A percentile compares a stretch with the other conserved stretches of the same genome.
These are phyloP conservation scores for Dicerorhinus sumatrensis DNA, from an alignment of 2,113 vertebrate species.

Conservation along the genomic window DNA sequence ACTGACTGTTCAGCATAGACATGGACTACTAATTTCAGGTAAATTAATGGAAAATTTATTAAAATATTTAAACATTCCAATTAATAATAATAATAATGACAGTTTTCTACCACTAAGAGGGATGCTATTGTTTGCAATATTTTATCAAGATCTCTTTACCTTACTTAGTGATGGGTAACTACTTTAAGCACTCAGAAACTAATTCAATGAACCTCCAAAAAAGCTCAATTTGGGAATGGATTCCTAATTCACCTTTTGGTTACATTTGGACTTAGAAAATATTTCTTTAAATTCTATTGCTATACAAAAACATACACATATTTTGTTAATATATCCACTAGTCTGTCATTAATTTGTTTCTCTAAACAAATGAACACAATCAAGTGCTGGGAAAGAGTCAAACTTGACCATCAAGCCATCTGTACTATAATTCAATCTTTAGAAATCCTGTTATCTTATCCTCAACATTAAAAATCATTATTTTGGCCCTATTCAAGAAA, in stretches of 20 bases:
- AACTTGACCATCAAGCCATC: not conserved
- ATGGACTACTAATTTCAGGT: not conserved
- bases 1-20: not conserved
- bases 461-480: not conserved
- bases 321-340: not conserved
- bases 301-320: not conserved
- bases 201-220: not conserved
- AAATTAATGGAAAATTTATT: not conserved
- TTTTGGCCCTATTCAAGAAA: not conserved
- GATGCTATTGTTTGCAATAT: not conserved
- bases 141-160: not conserved
- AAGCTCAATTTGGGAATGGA: not conserved
- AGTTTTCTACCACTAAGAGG: not conserved
- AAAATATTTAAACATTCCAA: not conserved
- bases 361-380: not conserved
- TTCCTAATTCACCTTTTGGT: not conserved
- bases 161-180: not conserved
- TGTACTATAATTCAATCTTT: not conserved
- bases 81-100: not conserved
- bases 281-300: conserved; percentile 4
- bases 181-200: not conserved
- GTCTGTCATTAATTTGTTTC: not conserved
- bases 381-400: not conserved
- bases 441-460: not conserved
- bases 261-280: not conserved